Evolutionary conservation across 2,797 vertebrate genomes (phyloP).

Genomic region (Prunella strophiata): DNA sequence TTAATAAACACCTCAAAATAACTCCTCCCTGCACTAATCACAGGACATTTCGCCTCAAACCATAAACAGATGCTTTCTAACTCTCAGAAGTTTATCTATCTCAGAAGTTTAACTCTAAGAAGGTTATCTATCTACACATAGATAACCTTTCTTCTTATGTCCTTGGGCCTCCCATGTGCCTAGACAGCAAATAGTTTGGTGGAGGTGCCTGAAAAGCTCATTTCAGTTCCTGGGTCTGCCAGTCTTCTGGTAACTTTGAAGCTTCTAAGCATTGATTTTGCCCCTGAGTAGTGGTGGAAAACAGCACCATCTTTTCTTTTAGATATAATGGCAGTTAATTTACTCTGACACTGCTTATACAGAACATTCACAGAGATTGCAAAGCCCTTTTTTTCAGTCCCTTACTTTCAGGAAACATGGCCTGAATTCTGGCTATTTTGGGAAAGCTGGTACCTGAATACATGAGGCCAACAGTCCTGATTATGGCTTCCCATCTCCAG

Average conservation of each 20-base stretch:
- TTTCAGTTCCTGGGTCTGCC: not conserved
- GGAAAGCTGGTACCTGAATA: constrained; percentile 86
- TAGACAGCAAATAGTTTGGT: not conserved
- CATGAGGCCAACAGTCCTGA: constrained; percentile 96
- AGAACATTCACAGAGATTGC: not conserved
- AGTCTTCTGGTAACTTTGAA: not conserved
- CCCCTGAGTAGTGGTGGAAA: not conserved
- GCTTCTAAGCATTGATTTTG: not conserved
- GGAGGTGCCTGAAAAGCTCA: not conserved
- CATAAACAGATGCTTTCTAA: not conserved
- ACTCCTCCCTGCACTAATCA: not conserved
- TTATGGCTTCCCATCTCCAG: constrained; percentile 99
- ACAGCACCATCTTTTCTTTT: not conserved
- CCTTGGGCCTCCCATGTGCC: not conserved
- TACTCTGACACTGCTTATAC: not conserved
- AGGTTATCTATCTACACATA: not conserved
- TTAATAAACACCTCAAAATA: not conserved
- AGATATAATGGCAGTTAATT: not conserved
- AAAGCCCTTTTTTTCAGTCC: not conserved
- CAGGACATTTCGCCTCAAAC: not conserved
- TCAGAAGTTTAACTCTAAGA: no score
- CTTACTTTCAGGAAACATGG: not conserved
- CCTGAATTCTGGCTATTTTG: not conserved
- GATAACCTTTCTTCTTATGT: not conserved
- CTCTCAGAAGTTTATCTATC: not conserved